Evolutionary conservation across 1,140 invertebrate species (phyloP).

Genomic region (Drosophila carrolli): DNA sequence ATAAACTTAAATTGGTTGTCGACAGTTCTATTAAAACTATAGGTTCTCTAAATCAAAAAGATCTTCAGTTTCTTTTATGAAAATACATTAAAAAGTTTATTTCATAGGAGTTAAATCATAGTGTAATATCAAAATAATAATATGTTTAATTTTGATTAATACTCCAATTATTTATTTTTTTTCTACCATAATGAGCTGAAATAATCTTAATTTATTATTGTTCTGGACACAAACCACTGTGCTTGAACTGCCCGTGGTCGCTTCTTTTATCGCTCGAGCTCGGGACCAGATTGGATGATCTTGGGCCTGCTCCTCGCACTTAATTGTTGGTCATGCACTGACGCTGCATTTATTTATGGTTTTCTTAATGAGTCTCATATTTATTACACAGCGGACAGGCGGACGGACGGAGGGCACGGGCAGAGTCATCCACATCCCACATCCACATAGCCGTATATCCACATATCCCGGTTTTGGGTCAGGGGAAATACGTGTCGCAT

Average conservation of each 20-base stretch:
- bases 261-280: constrained; percentile 37
- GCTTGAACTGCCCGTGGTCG: constrained; percentile 4
- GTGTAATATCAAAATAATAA: too few relatives aligned
- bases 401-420: constrained; percentile 57
- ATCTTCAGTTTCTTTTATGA: too few relatives aligned
- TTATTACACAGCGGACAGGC: constrained; percentile 63
- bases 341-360: constrained; percentile 82
- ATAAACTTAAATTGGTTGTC: too few relatives aligned
- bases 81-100: too few relatives aligned
- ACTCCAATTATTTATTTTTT: too few relatives aligned
- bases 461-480: constrained; percentile 42
- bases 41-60: too few relatives aligned
- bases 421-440: constrained; percentile 32
- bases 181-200: not conserved
- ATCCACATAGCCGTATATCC: constrained; percentile 1
- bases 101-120: too few relatives aligned
- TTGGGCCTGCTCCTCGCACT: constrained; percentile 73
- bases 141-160: too few relatives aligned
- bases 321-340: constrained; percentile 81
- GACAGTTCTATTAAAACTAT: too few relatives aligned
- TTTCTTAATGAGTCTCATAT: constrained; percentile 83
- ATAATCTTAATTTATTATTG: not conserved
- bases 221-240: constrained; percentile 10
- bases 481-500: constrained; percentile 80
- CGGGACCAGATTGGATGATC: constrained; percentile 48